Base-by-base conservation (phyloP, 2,888 invertebrate species). In the Pachymerium ferrugineum region DNA sequence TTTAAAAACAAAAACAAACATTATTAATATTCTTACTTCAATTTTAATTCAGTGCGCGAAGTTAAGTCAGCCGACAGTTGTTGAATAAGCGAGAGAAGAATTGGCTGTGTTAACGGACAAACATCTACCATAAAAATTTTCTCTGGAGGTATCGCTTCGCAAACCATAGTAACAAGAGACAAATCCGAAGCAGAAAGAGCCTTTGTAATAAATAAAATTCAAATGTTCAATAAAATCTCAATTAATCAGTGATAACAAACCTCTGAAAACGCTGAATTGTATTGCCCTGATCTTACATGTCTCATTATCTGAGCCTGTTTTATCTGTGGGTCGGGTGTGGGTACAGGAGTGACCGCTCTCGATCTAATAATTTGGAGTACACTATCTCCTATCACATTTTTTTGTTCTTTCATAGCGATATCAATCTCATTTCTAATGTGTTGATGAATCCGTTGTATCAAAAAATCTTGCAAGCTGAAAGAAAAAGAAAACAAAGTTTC, bases 1-100 rank as follows among this genome's bases (percentile, higher is more conserved):
- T 19, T 14, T 12, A 12, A 62, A 25, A 25, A 25, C 14, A 22
- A n/a, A 73, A n/a, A 6, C 6, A 25, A 25, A 71, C 30, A 8
- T 62, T 3, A 12, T 16, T n/a, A 62, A 67, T 28, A 16, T 33
- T 6, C 83, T 83, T 83, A 93, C 92, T 87, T 90, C 79, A 90
- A 87, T 83, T 93, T 94, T 19, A 90, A 84, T 79, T 92, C 91
- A 12, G 93, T 93, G 79, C 94, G 90, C 77, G 90, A 89, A 76
- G 87, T 86, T 84, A 97, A 88, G 81, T 97, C 96, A 0, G 93
- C 91, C 19, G 94, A 92, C 22, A 97, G 88, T 83, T 97, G 97
- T 81, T 97, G 96, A 79, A 98, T 92, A 30, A 98, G 87, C 2
- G 97, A 94, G 72, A 98, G 86, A 77, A 97, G 86, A 75, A 96